phyloP scores from a whole-genome alignment of 2,888 invertebrate species.

The Apodemia mormo region DNA sequence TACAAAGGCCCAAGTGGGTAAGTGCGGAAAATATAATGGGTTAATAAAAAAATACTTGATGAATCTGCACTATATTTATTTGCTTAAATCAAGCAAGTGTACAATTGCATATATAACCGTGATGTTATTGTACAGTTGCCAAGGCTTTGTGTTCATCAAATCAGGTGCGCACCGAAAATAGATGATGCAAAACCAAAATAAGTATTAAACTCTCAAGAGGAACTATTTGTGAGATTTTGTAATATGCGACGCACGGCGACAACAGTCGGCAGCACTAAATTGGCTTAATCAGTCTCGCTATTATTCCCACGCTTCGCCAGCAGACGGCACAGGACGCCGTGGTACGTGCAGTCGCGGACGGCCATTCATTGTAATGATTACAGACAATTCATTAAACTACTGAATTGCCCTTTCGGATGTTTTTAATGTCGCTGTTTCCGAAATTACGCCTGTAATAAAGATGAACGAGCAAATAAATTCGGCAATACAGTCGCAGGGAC shows the following conservation, averaged over 20 bases:
- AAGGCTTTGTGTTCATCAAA: too few species aligned
- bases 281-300: neutral
- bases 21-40: too few species aligned
- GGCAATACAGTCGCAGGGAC: conserved; percentile 5
- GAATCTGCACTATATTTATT: too few species aligned
- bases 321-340: neutral
- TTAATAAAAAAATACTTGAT: too few species aligned
- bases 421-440: conserved; percentile 2
- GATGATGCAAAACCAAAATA: neutral
- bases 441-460: conserved; percentile 4
- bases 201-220: neutral
- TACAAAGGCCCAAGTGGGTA: too few species aligned
- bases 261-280: neutral
- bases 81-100: too few species aligned
- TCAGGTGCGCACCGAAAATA: neutral
- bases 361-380: neutral
- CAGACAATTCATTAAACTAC: neutral
- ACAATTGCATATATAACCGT: too few species aligned
- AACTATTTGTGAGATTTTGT: conserved; percentile 1
- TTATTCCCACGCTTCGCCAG: neutral
- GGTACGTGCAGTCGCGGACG: neutral
- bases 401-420: conserved; percentile 6
- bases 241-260: neutral
- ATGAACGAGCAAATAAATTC: conserved; percentile 6
- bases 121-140: too few species aligned